These are phyloP conservation scores for Buceros bicornis DNA, from an alignment of 2,797 vertebrate genomes.

Conservation along the genomic window DNA sequence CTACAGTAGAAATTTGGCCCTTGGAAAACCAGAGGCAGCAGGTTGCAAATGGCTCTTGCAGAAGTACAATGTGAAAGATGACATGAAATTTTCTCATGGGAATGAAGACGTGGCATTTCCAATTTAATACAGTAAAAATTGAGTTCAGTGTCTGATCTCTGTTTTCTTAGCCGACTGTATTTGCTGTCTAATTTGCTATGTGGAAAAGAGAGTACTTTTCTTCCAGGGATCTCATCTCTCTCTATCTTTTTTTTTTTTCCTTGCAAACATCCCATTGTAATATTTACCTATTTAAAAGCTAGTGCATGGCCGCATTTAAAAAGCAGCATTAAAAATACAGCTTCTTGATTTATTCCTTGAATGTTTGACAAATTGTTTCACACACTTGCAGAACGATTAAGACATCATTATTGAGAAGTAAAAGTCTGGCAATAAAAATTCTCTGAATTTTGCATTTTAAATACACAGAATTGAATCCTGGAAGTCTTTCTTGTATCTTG, in stretches of 20 bases:
- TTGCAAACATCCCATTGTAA: not conserved
- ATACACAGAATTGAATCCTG: constrained; percentile 1
- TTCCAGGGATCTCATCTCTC: not conserved
- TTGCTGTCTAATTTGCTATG: not conserved
- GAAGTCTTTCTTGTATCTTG: constrained; percentile 36
- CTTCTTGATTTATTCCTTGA: not conserved
- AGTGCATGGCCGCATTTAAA: not conserved
- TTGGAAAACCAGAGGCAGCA: constrained; percentile 7
- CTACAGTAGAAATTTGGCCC: not conserved
- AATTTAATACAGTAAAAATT: constrained; percentile 36
- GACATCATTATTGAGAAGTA: constrained; percentile 29
- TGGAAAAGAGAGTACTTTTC: not conserved
- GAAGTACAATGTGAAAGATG: not conserved
- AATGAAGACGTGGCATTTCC: constrained; percentile 1
- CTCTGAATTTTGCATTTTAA: constrained; percentile 65
- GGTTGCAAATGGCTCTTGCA: constrained; percentile 37
- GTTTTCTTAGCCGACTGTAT: not conserved
- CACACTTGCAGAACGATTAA: constrained; percentile 37
- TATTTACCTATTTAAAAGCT: constrained; percentile 8
- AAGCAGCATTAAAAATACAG: not conserved
- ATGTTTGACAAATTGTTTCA: not conserved
- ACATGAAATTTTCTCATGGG: not conserved
- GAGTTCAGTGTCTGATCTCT: constrained; percentile 14
- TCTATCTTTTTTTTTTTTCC: not conserved
- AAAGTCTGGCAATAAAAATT: constrained; percentile 40